These are phyloP conservation scores for Sphaeramia orbicularis DNA, from an alignment of 2,797 vertebrate genomes.

Conservation along the genomic window DNA sequence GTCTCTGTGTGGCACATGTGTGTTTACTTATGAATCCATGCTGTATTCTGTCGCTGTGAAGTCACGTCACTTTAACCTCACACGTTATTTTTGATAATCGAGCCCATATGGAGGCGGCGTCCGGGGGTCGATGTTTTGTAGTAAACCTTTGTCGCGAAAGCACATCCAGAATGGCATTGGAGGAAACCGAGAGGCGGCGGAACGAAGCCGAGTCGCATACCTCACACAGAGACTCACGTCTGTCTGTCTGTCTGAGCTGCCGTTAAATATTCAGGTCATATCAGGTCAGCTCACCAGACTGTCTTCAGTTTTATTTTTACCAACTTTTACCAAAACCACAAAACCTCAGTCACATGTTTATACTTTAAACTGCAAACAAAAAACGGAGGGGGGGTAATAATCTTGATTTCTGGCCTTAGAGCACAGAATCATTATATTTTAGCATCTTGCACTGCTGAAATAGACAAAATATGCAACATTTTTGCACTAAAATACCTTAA, in stretches of 20 bases:
- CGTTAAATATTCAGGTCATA: not conserved
- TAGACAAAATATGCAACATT: too few species aligned
- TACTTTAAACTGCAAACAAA: not conserved
- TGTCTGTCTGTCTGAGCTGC: conserved; percentile 10
- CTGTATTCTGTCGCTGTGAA: conserved; percentile 37
- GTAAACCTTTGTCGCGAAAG: conserved; percentile 21
- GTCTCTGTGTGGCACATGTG: conserved; percentile 38
- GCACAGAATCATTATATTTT: conserved; percentile 1
- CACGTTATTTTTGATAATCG: conserved; percentile 23
- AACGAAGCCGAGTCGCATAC: conserved; percentile 4
- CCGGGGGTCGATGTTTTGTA: conserved; percentile 30
- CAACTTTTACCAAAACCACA: not conserved
- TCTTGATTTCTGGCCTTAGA: not conserved
- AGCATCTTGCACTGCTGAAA: too few species aligned
- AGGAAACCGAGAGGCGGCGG: not conserved
- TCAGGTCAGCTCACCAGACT: not conserved
- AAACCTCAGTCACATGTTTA: not conserved
- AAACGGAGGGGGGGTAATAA: too few species aligned
- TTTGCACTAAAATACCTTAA: too few species aligned
- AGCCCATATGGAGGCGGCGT: conserved; percentile 34
- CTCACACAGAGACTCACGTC: conserved; percentile 6
- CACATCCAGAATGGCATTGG: conserved; percentile 15
- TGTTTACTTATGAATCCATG: conserved; percentile 39
- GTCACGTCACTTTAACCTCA: conserved; percentile 40
- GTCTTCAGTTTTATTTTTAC: not conserved